Evolutionary conservation across 2,888 invertebrate species (phyloP).

Genomic region (Campoplex nolae): DNA sequence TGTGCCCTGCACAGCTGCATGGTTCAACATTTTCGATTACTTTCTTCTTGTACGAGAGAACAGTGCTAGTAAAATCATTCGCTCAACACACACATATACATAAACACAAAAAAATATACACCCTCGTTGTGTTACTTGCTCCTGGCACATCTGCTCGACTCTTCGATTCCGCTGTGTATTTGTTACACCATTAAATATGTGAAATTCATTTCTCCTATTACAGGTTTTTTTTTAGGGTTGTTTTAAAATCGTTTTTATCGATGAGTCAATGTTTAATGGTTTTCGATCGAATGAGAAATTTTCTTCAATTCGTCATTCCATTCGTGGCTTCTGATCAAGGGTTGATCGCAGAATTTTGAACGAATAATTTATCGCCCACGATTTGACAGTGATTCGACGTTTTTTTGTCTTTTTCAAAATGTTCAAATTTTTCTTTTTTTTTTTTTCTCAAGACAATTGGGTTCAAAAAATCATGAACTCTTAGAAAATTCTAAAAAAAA

Average conservation of each 20-base stretch:
- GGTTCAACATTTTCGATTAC: slow-evolving; percentile 48
- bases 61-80: slow-evolving; percentile 31
- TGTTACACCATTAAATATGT: not conserved
- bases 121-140: slow-evolving; percentile 14
- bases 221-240: not conserved
- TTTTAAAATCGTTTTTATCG: not conserved
- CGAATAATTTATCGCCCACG: no score
- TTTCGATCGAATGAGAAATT: not conserved
- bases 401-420: no score
- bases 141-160: slow-evolving; percentile 53
- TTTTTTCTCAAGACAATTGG: no score
- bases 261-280: not conserved
- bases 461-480: no score
- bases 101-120: not conserved
- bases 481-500: no score
- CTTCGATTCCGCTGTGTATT: not conserved
- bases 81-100: slow-evolving; percentile 13
- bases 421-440: no score
- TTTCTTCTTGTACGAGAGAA: not conserved
- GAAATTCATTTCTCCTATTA: not conserved
- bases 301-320: no score
- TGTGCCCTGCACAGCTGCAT: slow-evolving; percentile 58
- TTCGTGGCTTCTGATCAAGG: no score
- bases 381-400: no score
- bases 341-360: no score